Evolutionary conservation across 2,797 vertebrate species (phyloP).

Genomic region (Trematomus bernacchii): DNA sequence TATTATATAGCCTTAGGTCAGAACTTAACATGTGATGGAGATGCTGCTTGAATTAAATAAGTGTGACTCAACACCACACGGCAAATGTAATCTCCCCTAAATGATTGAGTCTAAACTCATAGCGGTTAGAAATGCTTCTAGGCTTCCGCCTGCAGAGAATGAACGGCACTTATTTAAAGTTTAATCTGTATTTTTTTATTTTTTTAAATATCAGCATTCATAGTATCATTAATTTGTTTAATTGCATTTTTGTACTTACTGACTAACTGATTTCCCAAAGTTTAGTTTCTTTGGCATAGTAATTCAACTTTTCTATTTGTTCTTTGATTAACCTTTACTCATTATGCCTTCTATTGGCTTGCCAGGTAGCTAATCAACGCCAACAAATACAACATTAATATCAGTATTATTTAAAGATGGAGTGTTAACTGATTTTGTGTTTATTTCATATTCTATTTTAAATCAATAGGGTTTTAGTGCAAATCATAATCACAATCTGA

Average conservation of each 20-base stretch:
- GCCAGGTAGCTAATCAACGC: slow-evolving; percentile 17
- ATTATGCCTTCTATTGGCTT: not conserved
- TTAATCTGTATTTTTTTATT: not conserved
- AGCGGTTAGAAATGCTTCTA: not conserved
- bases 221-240: not conserved
- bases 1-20: slow-evolving; percentile 67
- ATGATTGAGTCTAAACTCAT: slow-evolving; percentile 9
- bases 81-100: slow-evolving; percentile 28
- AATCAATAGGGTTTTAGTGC: too few species aligned
- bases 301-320: not conserved
- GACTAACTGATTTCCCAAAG: not conserved
- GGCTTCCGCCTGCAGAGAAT: slow-evolving; percentile 13
- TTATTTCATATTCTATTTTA: slow-evolving; percentile 5
- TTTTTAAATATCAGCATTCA: not conserved
- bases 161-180: slow-evolving; percentile 1
- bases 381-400: not conserved
- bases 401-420: slow-evolving; percentile 11
- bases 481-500: too few species aligned
- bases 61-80: slow-evolving; percentile 44
- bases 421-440: not conserved
- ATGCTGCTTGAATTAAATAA: slow-evolving; percentile 58
- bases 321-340: slow-evolving; percentile 3
- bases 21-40: slow-evolving; percentile 58
- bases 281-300: too few species aligned
- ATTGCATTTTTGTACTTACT: not conserved